Evolutionary conservation across 2,113 vertebrate genomes (phyloP).

Genomic region (Engraulis encrasicolus): DNA sequence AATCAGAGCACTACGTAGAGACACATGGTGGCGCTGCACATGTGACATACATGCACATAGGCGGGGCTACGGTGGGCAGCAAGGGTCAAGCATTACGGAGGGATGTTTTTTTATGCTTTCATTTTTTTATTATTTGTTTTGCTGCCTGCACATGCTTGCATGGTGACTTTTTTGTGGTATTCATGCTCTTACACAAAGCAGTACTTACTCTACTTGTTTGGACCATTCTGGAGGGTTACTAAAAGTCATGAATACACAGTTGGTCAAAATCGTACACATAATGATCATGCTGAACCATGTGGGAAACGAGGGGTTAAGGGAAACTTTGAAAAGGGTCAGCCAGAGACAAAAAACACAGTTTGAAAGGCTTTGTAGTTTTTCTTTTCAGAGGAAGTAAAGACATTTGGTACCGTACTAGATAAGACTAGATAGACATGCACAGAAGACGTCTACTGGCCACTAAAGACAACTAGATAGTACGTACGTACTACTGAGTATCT

Average conservation of each 20-base stretch:
- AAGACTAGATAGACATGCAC: neutral
- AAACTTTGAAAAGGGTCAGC: conserved; percentile 13
- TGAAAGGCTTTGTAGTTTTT: no score
- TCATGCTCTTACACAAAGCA: conserved; percentile 23
- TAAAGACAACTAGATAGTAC: no score
- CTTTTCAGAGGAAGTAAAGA: neutral
- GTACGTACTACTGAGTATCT: neutral
- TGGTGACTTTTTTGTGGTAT: conserved; percentile 15
- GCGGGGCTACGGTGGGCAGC: neutral
- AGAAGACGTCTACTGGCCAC: conserved; percentile 2
- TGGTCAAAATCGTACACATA: conserved; percentile 93
- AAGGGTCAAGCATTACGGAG: conserved; percentile 6
- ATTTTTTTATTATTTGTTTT: neutral
- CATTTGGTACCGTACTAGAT: no score
- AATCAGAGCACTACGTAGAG: neutral
- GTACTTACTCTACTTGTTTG: conserved; percentile 90
- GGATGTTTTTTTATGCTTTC: neutral
- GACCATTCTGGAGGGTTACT: conserved; percentile 91
- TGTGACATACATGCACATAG: neutral
- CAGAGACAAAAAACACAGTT: conserved; percentile 1
- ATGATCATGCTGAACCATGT: conserved; percentile 94
- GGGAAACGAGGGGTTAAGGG: conserved; percentile 57
- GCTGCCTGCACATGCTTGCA: conserved; percentile 6
- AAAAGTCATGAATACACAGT: conserved; percentile 94
- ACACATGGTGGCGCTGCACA: neutral